A percentile compares a stretch with the other conserved stretches of the same genome.
These are phyloP conservation scores for Pogonognathellus flavescens DNA, from an alignment of 1,140 invertebrate species.

Conservation along the genomic window DNA sequence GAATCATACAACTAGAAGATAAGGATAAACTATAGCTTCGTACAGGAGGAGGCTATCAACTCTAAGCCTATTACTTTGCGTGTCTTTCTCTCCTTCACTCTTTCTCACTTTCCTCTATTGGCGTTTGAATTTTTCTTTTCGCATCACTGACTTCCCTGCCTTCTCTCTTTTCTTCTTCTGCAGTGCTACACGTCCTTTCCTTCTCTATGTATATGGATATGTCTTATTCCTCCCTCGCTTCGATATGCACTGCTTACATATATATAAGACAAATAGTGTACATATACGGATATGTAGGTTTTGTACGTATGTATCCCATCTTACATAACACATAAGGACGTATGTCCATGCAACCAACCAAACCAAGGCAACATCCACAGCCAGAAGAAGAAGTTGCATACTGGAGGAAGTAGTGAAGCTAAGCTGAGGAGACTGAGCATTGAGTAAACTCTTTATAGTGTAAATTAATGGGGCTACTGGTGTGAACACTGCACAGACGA, in stretches of 20 bases:
- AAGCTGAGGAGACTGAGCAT: neutral
- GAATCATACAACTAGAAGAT: conserved; percentile 33
- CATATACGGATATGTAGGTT: too few species aligned
- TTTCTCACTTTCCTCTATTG: conserved; percentile 32
- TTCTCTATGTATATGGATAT: neutral
- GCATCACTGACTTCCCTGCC: conserved; percentile 26
- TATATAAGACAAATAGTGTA: too few species aligned
- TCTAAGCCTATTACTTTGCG: conserved; percentile 42
- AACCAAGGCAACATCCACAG: too few species aligned
- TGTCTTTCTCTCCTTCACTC: conserved; percentile 22
- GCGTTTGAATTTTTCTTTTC: conserved; percentile 44
- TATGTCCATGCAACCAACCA: too few species aligned
- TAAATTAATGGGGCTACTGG: conserved; percentile 30
- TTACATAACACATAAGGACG: too few species aligned
- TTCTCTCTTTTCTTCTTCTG: neutral
- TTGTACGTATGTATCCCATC: too few species aligned
- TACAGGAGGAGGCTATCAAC: neutral
- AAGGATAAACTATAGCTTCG: conserved; percentile 20
- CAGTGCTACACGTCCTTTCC: neutral
- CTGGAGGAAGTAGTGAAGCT: neutral
- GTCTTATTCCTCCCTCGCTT: too few species aligned
- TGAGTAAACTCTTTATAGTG: conserved; percentile 23
- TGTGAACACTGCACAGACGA: neutral
- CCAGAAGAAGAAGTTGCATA: neutral
- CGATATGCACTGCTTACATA: too few species aligned